A percentile compares a stretch with the other conserved stretches of the same genome.
Evolutionary conservation across 2,888 invertebrate species (phyloP).

Genomic region (Scaptomyza tumidula): DNA sequence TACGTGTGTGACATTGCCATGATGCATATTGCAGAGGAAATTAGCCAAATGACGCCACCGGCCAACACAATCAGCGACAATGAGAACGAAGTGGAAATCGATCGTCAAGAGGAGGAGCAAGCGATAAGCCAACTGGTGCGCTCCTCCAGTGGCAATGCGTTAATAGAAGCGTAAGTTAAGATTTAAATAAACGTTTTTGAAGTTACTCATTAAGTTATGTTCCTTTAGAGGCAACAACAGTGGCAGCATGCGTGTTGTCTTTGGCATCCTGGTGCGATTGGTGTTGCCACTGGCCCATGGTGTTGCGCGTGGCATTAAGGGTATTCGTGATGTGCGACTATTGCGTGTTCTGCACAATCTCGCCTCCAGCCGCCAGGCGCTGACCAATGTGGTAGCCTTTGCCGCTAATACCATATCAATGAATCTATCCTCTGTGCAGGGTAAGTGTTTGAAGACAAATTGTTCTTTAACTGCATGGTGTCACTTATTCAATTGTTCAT

Average conservation of each 20-base stretch:
- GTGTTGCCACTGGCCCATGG: conserved; percentile 83
- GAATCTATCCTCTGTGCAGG: conserved; percentile 84
- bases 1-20: conserved; percentile 71
- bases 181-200: not conserved
- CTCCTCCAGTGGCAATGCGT: conserved; percentile 61
- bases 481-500: conserved; percentile 23
- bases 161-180: conserved; percentile 71
- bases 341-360: conserved; percentile 78
- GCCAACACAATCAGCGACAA: conserved; percentile 16
- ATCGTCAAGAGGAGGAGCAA: conserved; percentile 78
- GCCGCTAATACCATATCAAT: conserved; percentile 84
- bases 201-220: not conserved
- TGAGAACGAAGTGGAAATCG: conserved; percentile 71
- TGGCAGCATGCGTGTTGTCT: conserved; percentile 81
- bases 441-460: conserved; percentile 61
- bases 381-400: conserved; percentile 83
- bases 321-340: conserved; percentile 82
- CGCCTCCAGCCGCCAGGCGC: conserved; percentile 80
- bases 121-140: conserved; percentile 77
- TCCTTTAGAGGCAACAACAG: conserved; percentile 54
- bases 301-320: conserved; percentile 81
- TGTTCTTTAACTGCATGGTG: not conserved
- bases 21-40: conserved; percentile 66
- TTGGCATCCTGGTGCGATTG: conserved; percentile 82
- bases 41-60: conserved; percentile 21